Base-by-base conservation (phyloP, 2,888 invertebrate genomes). In the Limnephilus rhombicus region DNA sequence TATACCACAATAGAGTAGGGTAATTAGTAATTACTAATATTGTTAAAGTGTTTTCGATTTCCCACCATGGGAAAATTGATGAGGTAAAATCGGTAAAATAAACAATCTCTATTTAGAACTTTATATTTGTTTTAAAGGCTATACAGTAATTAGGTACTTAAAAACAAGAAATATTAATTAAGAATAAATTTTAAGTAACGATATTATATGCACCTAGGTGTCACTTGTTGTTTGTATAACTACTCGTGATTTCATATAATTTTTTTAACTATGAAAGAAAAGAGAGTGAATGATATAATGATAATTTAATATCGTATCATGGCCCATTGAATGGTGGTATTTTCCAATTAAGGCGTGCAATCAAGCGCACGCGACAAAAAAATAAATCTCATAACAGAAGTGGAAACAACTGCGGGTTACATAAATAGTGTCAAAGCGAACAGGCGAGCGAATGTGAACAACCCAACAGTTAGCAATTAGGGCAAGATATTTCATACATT, bases 401-500 rank as follows among this genome's bases (percentile, higher is more conserved):
- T 37, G 41, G 83, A 83, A 83, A 24, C 37, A 83, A 83, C 83
- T 9, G 7, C 68, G 34, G 18, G 41, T 83, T 83, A 83, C 83
- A 41, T 7, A 31, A 83, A 83, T 24, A 68, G 24, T 68, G 68
- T 9, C 24, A 68, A 68, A 68, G 68, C 68, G 68, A 68, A 68
- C 5, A 68, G 68, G 68, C 24, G 24, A 68, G 68, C 24, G 68
- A 68, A 68, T 68, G 24, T 68, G 68, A 83, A 24, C 37, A 83
- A 37, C 83, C 24, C 83, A 37, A 37, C 37, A 83, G 37, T 83
- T 83, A 34, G 37, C 83, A 83, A 83, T 83, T 83, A 83, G 68
- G 68, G 68, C 24, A 68, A 68, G 24, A 24, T n/a, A 68, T 68
- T 68, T 68, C 68, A 68, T n/a, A n/a, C 68, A 68, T n/a, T 68